These are phyloP conservation scores for Mesitornis unicolor DNA, from an alignment of 2,113 vertebrate genomes.

Conservation along the genomic window DNA sequence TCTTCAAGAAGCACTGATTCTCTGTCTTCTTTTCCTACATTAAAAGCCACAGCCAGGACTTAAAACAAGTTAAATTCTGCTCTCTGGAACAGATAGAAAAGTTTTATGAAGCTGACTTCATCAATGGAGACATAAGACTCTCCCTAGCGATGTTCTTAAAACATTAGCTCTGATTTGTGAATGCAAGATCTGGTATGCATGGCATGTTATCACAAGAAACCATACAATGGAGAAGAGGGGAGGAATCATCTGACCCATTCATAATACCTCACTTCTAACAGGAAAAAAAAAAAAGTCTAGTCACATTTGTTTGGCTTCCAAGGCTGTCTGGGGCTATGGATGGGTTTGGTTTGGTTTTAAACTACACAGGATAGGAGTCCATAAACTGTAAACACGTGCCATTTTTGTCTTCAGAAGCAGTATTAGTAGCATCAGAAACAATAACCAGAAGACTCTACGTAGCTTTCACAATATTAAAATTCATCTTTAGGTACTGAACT, in stretches of 20 bases:
- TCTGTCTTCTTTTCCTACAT: neutral
- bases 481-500: neutral
- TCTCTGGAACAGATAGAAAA: neutral
- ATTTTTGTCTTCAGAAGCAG: neutral
- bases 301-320: neutral
- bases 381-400: neutral
- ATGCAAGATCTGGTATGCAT: neutral
- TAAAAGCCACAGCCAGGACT: neutral
- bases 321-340: neutral
- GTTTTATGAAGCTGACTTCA: neutral
- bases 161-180: neutral
- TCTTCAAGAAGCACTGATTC: neutral
- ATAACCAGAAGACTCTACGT: neutral
- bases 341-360: neutral
- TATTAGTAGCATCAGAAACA: neutral
- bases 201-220: neutral
- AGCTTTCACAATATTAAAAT: neutral
- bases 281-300: neutral
- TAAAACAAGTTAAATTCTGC: neutral
- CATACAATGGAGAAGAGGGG: neutral
- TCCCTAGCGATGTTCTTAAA: neutral
- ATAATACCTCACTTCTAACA: neutral
- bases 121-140: neutral
- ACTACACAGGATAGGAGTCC: neutral
- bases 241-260: neutral